Evolutionary conservation across 2,888 invertebrate genomes (phyloP), one percentile per base, ranked within the genome.

Genomic region (Leptinotarsa rubiginosa): DNA sequence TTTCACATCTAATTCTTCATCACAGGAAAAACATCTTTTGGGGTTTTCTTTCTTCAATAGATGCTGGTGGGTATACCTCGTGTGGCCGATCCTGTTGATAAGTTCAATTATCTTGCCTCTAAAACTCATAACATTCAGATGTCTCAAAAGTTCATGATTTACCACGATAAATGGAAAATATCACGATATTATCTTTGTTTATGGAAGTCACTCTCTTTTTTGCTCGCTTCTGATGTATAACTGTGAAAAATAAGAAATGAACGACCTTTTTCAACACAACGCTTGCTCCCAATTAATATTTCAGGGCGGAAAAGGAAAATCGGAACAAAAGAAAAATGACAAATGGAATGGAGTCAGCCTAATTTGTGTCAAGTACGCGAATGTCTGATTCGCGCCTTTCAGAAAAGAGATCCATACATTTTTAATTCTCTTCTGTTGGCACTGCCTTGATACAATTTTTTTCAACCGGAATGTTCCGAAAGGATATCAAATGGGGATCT

Each of bases 311-410:
- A 22, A 56, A 56, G 56, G 22, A 20, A 13, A 56, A 22, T 56
- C 56, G 4, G 56, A 22, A 56, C 56, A 56, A 56, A 22, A 56
- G 56, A 15, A 56, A 56, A 20, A 22, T 22, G 56, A 56, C 22
- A 52, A 52, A 52, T 52, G 52, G 15, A 56, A 56, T 56, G 15
- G 56, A 18, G 56, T 56, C 56, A 56, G 22, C 56, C 56, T 12
- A 56, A 56, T 56, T 56, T 56, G 56, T 56, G 56, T 56, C 56
- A 56, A 56, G 56, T 56, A 3, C 15, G 56, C 56, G 12, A 56
- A 22, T 18, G 22, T 4, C 25, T 15, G 13, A 15, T 20, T 56
- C 56, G 0, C 56, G 56, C 12, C 56, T 56, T 56, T 22, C 20
- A 56, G 56, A 13, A 22, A 56, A 20, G 15, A 41, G 15, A 56